phyloP scores from a whole-genome alignment of 2,888 invertebrate species.

The Copidosoma aretas region DNA sequence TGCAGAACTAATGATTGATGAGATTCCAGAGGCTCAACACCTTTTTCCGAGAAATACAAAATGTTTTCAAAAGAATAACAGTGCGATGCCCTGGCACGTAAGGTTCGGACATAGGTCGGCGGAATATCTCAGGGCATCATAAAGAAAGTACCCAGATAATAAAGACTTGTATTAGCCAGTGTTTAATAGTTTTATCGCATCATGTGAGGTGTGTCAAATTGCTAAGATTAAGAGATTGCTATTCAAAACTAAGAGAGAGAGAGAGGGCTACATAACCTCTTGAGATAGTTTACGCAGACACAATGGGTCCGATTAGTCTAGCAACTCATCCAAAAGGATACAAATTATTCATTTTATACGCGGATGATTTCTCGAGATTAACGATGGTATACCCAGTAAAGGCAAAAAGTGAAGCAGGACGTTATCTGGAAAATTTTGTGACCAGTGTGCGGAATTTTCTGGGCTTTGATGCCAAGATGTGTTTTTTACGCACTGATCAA shows the following conservation, averaged over 20 bases:
- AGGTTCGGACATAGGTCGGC: no score
- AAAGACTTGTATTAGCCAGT: constrained; percentile 30
- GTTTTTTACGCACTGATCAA: constrained; percentile 43
- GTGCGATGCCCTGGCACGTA: no score
- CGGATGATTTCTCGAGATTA: constrained; percentile 43
- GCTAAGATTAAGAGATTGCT: constrained; percentile 44
- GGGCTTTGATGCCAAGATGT: constrained; percentile 43
- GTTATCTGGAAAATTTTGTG: constrained; percentile 37
- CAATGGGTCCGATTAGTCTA: constrained; percentile 41
- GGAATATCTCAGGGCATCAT: no score
- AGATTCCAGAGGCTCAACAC: constrained; percentile 1
- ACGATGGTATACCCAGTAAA: constrained; percentile 42
- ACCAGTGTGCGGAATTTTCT: constrained; percentile 41
- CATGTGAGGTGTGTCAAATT: constrained; percentile 43
- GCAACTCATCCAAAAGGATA: constrained; percentile 35
- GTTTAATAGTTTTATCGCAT: no score
- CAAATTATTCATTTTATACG: constrained; percentile 38
- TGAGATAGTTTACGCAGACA: constrained; percentile 41
- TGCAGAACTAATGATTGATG: background rate
- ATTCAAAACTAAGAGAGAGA: constrained; percentile 33
- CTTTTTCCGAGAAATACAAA: constrained; percentile 12
- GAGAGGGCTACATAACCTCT: constrained; percentile 37
- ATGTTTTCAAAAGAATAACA: constrained; percentile 33
- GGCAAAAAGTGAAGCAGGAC: constrained; percentile 36
- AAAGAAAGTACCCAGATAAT: constrained; percentile 26